Conservation (phyloP, 2,797 vertebrate genomes). For the Parauchenoglanis ngamensis region DNA sequence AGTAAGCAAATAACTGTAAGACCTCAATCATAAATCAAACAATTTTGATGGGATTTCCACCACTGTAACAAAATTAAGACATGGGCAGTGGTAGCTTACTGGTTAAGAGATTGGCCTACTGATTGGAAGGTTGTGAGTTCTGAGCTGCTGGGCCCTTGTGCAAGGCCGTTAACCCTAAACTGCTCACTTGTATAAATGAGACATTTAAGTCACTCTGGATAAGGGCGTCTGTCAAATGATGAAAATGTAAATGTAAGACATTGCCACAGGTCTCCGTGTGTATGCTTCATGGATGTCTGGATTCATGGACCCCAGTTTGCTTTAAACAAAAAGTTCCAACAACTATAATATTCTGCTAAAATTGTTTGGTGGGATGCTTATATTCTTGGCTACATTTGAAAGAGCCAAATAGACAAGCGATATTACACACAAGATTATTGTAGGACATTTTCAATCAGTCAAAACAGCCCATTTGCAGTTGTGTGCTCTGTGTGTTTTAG, state of each 20-base stretch:
- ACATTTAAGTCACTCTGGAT: no score
- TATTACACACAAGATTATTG: neutral
- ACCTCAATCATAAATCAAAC: neutral
- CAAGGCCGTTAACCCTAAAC: no score
- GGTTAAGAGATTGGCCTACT: no score
- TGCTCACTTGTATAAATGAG: no score
- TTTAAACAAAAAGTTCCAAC: neutral
- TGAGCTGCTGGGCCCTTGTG: no score
- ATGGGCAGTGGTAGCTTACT: no score
- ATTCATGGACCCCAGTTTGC: neutral
- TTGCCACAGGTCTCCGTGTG: neutral
- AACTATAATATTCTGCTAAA: neutral
- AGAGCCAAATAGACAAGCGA: neutral
- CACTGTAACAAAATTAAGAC: neutral
- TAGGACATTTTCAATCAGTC: conserved; percentile 22
- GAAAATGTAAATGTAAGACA: no score
- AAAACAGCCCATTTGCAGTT: conserved; percentile 9
- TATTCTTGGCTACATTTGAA: neutral
- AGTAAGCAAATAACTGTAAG: neutral
- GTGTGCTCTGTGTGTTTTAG: conserved; percentile 37
- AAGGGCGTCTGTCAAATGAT: no score
- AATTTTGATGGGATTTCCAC: neutral
- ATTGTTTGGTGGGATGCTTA: conserved; percentile 1
- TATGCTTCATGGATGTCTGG: neutral
- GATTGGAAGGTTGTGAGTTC: no score